Evolutionary conservation across 2,113 vertebrate species (phyloP).

Genomic region (Deroptyus accipitrinus): DNA sequence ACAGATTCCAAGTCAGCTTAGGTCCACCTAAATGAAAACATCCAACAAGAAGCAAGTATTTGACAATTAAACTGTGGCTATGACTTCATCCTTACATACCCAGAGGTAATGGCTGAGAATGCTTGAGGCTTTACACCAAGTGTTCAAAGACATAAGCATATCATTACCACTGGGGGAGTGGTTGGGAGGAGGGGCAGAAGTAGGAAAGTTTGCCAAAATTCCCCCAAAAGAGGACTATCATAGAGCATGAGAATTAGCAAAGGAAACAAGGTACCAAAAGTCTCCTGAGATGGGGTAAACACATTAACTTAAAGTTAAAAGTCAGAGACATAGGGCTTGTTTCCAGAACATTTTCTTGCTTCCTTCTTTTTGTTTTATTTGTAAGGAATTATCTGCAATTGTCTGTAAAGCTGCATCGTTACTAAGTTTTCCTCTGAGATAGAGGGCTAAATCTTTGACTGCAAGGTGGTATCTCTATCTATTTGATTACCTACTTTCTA

Average conservation of each 20-base stretch:
- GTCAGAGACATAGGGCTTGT: not conserved
- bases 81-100: not conserved
- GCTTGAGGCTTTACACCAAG: not conserved
- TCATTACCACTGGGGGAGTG: not conserved
- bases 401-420: not conserved
- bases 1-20: not conserved
- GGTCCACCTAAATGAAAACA: not conserved
- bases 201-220: not conserved
- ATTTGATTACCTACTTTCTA: not conserved
- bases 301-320: not conserved
- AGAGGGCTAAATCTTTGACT: not conserved
- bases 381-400: not conserved
- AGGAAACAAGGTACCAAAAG: not conserved
- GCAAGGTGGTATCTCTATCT: not conserved
- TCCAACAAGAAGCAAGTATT: not conserved
- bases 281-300: not conserved
- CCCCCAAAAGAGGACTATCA: not conserved
- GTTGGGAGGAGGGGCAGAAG: rapidly evolving
- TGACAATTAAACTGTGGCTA: not conserved
- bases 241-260: not conserved
- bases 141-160: not conserved
- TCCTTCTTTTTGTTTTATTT: not conserved
- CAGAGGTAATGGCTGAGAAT: not conserved
- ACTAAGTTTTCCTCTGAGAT: not conserved
- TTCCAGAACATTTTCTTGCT: not conserved